These are phyloP conservation scores for Strix occidentalis DNA, from an alignment of 2,797 vertebrate genomes.

Conservation along the genomic window DNA sequence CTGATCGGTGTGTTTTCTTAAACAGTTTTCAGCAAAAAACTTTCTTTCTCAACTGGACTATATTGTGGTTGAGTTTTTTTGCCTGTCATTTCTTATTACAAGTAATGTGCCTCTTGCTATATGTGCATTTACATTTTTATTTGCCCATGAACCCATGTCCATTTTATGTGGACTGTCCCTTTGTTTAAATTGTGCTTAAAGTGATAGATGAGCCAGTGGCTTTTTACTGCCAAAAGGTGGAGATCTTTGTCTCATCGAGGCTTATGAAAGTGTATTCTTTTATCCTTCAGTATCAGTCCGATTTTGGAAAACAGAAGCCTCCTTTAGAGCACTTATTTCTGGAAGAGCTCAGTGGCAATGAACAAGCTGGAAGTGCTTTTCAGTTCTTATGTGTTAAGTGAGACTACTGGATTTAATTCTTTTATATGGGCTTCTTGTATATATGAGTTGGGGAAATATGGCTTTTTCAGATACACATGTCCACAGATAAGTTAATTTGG, in stretches of 20 bases:
- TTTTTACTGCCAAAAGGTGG: not conserved
- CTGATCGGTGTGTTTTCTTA: not conserved
- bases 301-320: not conserved
- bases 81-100: not conserved
- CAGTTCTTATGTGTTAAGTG: not conserved
- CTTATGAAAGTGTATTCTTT: not conserved
- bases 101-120: not conserved
- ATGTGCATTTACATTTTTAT: not conserved
- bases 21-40: not conserved
- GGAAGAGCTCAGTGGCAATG: not conserved
- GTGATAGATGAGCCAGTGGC: not conserved
- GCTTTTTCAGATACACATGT: not conserved
- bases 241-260: not conserved
- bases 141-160: not conserved
- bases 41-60: not conserved
- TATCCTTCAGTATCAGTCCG: not conserved
- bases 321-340: not conserved
- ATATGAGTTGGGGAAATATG: not conserved
- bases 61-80: not conserved
- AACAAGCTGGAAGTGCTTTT: not conserved
- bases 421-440: not conserved
- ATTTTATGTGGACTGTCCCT: not conserved
- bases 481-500: not conserved
- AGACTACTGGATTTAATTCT: not conserved
- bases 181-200: not conserved